Conservation (phyloP, 1,140 invertebrate genomes). For the Trissolcus basalis region DNA sequence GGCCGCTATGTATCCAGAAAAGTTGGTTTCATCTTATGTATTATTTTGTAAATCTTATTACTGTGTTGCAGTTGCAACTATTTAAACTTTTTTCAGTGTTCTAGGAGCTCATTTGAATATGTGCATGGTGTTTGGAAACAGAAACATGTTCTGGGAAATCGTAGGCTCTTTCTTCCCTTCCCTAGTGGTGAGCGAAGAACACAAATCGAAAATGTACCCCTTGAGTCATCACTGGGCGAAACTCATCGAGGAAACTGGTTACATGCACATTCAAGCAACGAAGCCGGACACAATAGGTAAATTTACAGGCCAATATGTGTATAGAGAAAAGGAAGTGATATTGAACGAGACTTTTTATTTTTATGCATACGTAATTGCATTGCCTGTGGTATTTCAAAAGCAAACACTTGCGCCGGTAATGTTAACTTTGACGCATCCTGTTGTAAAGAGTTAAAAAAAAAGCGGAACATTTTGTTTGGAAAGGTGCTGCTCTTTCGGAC, state of each 20-base stretch:
- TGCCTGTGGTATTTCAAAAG: background rate
- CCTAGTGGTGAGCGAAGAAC: conserved; percentile 77
- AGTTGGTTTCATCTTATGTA: conserved; percentile 48
- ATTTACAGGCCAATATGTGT: background rate
- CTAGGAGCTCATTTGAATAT: conserved; percentile 80
- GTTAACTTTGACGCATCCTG: conserved; percentile 13
- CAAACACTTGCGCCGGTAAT: background rate
- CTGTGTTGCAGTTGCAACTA: no score
- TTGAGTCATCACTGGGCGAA: conserved; percentile 72
- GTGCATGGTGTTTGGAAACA: conserved; percentile 71
- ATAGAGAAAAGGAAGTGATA: no score
- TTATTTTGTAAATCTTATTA: no score
- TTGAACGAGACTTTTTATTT: no score
- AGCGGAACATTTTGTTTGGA: conserved; percentile 12
- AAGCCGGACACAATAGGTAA: conserved; percentile 93
- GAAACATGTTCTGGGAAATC: conserved; percentile 75
- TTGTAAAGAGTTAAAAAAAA: conserved; percentile 1
- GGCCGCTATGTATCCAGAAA: conserved; percentile 82
- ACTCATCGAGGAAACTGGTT: conserved; percentile 84
- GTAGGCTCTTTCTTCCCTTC: conserved; percentile 78
- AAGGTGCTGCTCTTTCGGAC: conserved; percentile 79
- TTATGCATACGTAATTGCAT: no score
- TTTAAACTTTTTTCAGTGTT: conserved; percentile 75
- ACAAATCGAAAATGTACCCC: conserved; percentile 80
- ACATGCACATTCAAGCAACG: conserved; percentile 89